Evolutionary conservation across 1,140 invertebrate genomes (phyloP).

Genomic region (Drosophila chauvacae): DNA sequence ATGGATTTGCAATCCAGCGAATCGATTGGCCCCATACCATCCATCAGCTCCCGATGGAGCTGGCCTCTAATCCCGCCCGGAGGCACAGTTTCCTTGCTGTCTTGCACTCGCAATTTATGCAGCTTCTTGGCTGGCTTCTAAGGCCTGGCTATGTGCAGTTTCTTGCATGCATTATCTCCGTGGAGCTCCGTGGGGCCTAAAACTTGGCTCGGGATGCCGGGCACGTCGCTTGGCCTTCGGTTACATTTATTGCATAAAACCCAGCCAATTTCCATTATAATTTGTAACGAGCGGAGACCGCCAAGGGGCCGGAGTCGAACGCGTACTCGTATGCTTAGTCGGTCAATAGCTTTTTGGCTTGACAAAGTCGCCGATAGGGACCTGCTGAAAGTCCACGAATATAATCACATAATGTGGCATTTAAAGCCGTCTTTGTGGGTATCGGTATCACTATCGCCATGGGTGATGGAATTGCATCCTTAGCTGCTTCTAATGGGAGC

Average conservation of each 20-base stretch:
- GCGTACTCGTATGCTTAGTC: conserved; percentile 51
- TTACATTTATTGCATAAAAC: conserved; percentile 81
- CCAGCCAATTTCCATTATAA: conserved; percentile 74
- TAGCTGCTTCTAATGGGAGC: conserved; percentile 46
- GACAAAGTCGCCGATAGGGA: conserved; percentile 43
- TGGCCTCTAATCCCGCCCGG: conserved; percentile 65
- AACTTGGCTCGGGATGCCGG: conserved; percentile 56
- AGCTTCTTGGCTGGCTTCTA: conserved; percentile 53
- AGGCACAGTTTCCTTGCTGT: conserved; percentile 49
- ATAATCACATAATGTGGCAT: conserved; percentile 27
- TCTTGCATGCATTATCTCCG: conserved; percentile 69
- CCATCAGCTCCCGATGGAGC: conserved; percentile 31
- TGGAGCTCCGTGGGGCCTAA: conserved; percentile 26
- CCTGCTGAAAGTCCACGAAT: conserved; percentile 33
- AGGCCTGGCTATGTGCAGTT: conserved; percentile 21
- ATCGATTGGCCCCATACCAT: conserved; percentile 42
- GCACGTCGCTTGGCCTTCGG: conserved; percentile 71
- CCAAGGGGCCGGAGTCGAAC: conserved; percentile 22
- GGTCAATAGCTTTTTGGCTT: conserved; percentile 63
- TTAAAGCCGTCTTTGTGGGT: conserved; percentile 16
- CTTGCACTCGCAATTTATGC: conserved; percentile 61
- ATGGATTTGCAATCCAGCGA: conserved; percentile 45
- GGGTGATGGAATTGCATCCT: conserved; percentile 12
- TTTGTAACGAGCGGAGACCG: conserved; percentile 52
- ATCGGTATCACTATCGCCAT: conserved; percentile 31